Evolutionary conservation across 2,797 vertebrate genomes (phyloP).

Genomic region (Acanthornis magna): DNA sequence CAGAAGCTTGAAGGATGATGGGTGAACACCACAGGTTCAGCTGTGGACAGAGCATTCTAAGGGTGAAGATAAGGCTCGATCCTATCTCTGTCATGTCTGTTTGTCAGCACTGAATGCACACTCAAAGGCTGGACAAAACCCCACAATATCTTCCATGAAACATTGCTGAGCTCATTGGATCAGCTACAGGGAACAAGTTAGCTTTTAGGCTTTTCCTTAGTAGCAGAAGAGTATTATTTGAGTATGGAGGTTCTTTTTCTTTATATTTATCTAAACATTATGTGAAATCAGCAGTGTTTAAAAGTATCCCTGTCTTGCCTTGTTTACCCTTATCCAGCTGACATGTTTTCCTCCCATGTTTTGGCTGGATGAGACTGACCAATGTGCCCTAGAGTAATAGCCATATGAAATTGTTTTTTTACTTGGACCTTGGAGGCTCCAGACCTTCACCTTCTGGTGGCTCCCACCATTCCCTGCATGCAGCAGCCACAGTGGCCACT

Average conservation of each 20-base stretch:
- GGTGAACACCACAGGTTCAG: background rate
- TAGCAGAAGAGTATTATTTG: background rate
- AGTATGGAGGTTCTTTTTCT: background rate
- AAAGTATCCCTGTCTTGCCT: background rate
- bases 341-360: background rate
- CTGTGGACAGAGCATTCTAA: background rate
- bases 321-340: background rate
- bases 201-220: background rate
- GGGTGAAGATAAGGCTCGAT: background rate
- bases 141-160: background rate
- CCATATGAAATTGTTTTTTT: background rate
- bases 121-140: background rate
- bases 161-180: background rate
- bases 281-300: background rate
- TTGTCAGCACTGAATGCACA: background rate
- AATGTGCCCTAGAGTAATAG: background rate
- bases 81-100: background rate
- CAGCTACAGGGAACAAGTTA: background rate
- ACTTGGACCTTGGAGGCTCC: background rate
- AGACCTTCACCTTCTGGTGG: background rate
- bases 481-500: background rate
- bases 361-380: background rate
- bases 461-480: background rate
- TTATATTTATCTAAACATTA: background rate
- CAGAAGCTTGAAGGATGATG: background rate